Conservation (phyloP, 2,113 vertebrate species). For the Microtus richardsoni region DNA sequence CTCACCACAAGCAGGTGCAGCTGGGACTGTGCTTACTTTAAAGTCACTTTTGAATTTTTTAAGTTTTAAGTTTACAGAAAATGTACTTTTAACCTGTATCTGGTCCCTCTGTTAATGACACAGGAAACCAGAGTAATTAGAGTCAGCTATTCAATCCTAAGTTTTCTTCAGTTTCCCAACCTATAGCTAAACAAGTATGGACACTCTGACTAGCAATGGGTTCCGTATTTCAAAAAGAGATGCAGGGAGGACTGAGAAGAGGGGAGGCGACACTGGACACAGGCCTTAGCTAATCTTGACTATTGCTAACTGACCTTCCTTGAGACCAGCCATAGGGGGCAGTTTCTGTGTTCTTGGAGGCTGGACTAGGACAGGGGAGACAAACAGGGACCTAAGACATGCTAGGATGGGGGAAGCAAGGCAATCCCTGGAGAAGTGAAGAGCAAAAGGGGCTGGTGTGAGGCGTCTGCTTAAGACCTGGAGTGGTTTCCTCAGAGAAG, state of each 20-base stretch:
- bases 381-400: background rate
- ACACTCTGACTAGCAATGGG: background rate
- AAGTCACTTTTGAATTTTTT: background rate
- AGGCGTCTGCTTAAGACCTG: background rate
- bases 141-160: background rate
- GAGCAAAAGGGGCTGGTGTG: background rate
- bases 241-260: background rate
- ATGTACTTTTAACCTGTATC: background rate
- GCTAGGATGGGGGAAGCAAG: background rate
- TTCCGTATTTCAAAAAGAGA: background rate
- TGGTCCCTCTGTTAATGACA: background rate
- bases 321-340: background rate
- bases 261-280: background rate
- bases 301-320: background rate
- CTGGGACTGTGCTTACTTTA: background rate
- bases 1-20: background rate
- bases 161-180: background rate
- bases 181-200: background rate
- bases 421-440: background rate
- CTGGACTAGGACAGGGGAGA: background rate
- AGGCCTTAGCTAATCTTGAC: background rate
- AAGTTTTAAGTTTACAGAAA: slow-evolving; percentile 20
- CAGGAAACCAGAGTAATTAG: background rate
- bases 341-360: slow-evolving; percentile 21
- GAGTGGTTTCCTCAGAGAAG: background rate